Evolutionary conservation across 2,888 invertebrate genomes (phyloP).

Genomic region (Drosophila cracens): DNA sequence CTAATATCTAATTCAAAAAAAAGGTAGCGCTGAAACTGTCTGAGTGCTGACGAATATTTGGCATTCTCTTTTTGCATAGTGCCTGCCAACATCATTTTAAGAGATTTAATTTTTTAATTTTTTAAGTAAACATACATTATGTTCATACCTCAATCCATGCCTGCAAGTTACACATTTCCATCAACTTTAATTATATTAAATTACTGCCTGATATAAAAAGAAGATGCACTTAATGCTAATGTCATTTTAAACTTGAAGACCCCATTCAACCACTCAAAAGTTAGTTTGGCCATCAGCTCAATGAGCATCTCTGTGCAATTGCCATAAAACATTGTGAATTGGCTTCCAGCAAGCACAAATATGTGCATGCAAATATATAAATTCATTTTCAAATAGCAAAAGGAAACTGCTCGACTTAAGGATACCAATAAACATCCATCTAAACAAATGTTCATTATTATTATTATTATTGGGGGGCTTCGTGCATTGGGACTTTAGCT

Average conservation of each 20-base stretch:
- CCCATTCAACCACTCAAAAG: conserved; percentile 5
- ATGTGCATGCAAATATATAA: conserved; percentile 3
- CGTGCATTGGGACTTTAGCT: neutral
- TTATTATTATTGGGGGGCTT: neutral
- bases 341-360: conserved; percentile 18
- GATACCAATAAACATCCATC: neutral
- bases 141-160: neutral
- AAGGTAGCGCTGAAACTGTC: neutral
- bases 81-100: neutral
- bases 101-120: neutral
- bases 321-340: conserved; percentile 5
- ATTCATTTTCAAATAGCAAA: conserved; percentile 19
- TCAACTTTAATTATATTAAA: too few relatives aligned
- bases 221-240: neutral
- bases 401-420: neutral
- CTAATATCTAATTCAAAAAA: neutral
- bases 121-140: neutral
- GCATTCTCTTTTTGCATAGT: neutral
- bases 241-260: neutral
- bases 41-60: neutral
- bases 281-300: conserved; percentile 22
- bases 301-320: conserved; percentile 30
- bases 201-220: neutral
- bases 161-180: neutral
- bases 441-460: neutral